Evolutionary conservation across 2,888 invertebrate genomes (phyloP), one percentile per base, ranked within the genome.

Genomic region (Stegana nigrithorax): DNA sequence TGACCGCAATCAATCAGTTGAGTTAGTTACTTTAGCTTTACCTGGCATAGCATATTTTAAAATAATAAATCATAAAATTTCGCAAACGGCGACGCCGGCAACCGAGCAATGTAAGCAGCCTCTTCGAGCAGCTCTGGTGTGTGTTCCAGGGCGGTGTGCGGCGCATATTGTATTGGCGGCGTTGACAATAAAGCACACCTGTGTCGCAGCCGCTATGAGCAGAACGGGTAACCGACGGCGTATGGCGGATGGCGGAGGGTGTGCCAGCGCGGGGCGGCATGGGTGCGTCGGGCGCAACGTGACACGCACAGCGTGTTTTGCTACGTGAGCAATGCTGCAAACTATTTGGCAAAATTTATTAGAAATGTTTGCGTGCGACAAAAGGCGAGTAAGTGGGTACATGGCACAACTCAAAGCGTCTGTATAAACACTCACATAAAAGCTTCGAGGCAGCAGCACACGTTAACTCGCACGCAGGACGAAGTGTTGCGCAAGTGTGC

Each of bases 341-440:
- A 80, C 77, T 80, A 79, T 78, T 78, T 67, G 67, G 55, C 27
- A 55, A 67, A 72, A 71, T 73, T 66, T 73, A 73, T 73, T 68
- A 64, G 70, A 65, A 65, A 59, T 60, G 64, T 62, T 50, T 65
- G 21, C n/a, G 42, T 17, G 47, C 25, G 47, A n/a, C 12, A 47
- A 45, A 21, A 19, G 45, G n/a, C n/a, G n/a, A n/a, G n/a, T n/a
- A n/a, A n/a, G n/a, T n/a, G n/a, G n/a, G n/a, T n/a, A n/a, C n/a
- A n/a, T n/a, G 6, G n/a, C 42, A 42, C n/a, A 44, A 44, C 19
- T 8, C 44, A 36, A 36, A 36, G 36, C n/a, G n/a, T n/a, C 1
- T n/a, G n/a, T 5, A 36, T 36, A 36, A 2, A 36, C 36, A 36
- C 1, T 14, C 17, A 44, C 44, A 14, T 44, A 44, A 17, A 19